Evolutionary conservation across 2,113 vertebrate species (phyloP), one percentile per base, ranked within the genome.

Genomic region (Cygnus buccinator): DNA sequence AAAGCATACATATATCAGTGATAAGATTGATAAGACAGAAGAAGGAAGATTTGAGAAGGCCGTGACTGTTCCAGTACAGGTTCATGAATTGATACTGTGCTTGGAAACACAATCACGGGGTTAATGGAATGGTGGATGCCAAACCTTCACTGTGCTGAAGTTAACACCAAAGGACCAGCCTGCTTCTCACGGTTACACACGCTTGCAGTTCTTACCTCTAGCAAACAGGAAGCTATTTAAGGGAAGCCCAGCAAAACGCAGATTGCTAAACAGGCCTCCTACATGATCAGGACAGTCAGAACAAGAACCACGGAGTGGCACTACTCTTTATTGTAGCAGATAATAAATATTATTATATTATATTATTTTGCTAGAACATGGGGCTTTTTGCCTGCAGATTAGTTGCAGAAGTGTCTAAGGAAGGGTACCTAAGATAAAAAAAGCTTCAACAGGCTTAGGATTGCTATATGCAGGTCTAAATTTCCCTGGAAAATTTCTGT

Each of bases 11-110:
- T 54, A 21, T 26, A 48, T 48, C 20, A 80, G 11, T 6, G n/a
- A 33, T 28, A 6, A 0, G 17, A 10, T 6, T 88, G 41, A 87
- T 46, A 66, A 43, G 9, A 39, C 54, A 89, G 63, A 46, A 65
- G 70, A 23, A 39, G 5, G 57, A 90, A 33, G 39, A 58, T 7
- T 33, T 39, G 44, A 41, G n/a, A 61, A n/a, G 13, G 25, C 26
- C 44, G 4, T n/a, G 26, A 59, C 37, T 4, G 5, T 0, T 0
- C 35, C 57, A 50, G 13, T 21, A 14, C 2, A 48, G 26, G 13
- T 18, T 68, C 41, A 9, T 20, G 54, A 78, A 67, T 29, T 26
- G 33, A 5, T 21, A 73, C 28, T 10, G 39, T 31, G 16, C 52
- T 26, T 33, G 28, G 35, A 75, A 10, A 21, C 79, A 29, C 10